These are phyloP conservation scores for Pipra filicauda DNA, from an alignment of 2,113 vertebrate genomes.

Conservation along the genomic window DNA sequence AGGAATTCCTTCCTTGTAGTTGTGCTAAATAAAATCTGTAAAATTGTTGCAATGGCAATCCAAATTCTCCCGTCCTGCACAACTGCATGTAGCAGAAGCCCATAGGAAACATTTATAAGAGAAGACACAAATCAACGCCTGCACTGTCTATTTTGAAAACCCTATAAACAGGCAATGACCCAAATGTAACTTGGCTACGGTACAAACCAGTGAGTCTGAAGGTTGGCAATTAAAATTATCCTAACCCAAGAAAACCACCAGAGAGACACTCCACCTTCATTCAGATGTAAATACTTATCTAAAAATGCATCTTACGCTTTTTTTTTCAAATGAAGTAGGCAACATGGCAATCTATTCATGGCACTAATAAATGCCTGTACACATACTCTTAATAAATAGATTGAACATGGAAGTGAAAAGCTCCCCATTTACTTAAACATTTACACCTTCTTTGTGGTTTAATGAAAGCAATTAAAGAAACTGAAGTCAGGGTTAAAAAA, in stretches of 20 bases:
- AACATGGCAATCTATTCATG: neutral
- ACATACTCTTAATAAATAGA: neutral
- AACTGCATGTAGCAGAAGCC: neutral
- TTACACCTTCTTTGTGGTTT: neutral
- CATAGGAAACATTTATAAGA: neutral
- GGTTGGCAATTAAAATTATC: neutral
- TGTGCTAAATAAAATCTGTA: neutral
- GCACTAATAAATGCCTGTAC: neutral
- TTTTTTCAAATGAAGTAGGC: neutral
- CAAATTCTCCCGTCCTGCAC: neutral
- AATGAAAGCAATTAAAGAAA: neutral
- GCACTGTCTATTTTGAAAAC: neutral
- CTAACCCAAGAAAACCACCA: neutral
- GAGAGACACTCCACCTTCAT: neutral
- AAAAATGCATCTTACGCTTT: neutral
- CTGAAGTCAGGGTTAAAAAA: neutral
- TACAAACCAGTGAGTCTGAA: neutral
- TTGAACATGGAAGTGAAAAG: neutral
- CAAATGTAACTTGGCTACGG: neutral
- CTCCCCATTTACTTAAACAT: neutral
- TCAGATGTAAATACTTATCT: neutral
- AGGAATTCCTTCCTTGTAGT: neutral
- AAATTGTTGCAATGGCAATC: neutral
- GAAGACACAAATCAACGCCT: neutral
- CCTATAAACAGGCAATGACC: neutral